Evolutionary conservation across 2,888 invertebrate species (phyloP).

Genomic region (Ophion ventricosus): DNA sequence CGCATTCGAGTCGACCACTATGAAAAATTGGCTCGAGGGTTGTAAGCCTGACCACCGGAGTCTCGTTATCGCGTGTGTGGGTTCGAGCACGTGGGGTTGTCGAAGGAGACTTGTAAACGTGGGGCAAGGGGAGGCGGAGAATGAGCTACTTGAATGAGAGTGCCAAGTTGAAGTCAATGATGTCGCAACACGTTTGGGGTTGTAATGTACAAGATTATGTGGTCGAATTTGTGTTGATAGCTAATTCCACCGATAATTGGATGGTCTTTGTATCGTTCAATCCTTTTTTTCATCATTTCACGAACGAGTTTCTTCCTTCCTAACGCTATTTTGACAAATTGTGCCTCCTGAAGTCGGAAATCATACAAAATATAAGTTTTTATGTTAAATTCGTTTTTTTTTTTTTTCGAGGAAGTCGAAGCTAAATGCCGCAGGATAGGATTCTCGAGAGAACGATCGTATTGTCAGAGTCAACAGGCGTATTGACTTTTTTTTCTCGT

Average conservation of each 20-base stretch:
- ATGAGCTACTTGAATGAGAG: constrained; percentile 26
- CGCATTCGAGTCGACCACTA: background rate
- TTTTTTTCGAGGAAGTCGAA: too few species aligned
- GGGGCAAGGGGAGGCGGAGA: constrained; percentile 38
- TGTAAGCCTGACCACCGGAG: constrained; percentile 32
- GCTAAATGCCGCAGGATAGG: too few species aligned
- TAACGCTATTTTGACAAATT: too few species aligned
- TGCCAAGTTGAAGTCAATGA: constrained; percentile 11
- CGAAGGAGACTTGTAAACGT: constrained; percentile 30
- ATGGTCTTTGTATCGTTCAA: too few species aligned
- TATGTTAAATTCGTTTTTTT: too few species aligned
- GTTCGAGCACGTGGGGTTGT: constrained; percentile 7
- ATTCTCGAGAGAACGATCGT: background rate
- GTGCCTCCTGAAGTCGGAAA: too few species aligned
- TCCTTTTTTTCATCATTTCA: too few species aligned
- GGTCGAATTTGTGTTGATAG: too few species aligned
- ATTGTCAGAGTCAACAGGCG: background rate
- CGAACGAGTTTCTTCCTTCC: too few species aligned
- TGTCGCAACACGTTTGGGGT: background rate
- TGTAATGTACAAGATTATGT: constrained; percentile 6
- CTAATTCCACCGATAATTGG: too few species aligned
- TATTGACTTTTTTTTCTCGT: constrained; percentile 7
- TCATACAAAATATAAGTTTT: too few species aligned
- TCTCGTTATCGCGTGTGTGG: constrained; percentile 38
- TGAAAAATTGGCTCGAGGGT: background rate